These are phyloP conservation scores for Cosmorhoe ocellata DNA, from an alignment of 2,888 invertebrate species.

Conservation along the genomic window DNA sequence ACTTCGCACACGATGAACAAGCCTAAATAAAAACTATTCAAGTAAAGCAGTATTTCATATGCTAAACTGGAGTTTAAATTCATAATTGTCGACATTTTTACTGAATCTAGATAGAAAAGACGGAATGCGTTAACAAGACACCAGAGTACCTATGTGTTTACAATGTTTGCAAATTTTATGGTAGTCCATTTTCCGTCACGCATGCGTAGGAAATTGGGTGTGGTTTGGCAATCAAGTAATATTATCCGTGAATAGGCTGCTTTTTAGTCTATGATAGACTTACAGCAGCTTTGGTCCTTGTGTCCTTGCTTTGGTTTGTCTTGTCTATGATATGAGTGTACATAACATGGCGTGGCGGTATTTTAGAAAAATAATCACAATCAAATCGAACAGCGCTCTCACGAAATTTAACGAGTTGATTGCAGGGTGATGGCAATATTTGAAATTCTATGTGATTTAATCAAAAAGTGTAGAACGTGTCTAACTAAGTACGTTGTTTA, in stretches of 20 bases:
- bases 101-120: background rate
- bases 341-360: too few relatives aligned
- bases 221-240: background rate
- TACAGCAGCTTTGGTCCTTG: too few relatives aligned
- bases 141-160: background rate
- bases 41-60: conserved; percentile 91
- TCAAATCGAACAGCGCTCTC: too few relatives aligned
- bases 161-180: too few relatives aligned
- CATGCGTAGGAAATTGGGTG: background rate
- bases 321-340: too few relatives aligned
- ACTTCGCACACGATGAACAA: conserved; percentile 92
- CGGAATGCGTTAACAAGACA: background rate
- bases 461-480: too few relatives aligned
- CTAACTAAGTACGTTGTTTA: too few relatives aligned
- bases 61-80: conserved; percentile 89
- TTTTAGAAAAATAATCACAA: too few relatives aligned
- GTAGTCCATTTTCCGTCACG: background rate
- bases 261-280: background rate
- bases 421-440: too few relatives aligned
- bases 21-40: conserved; percentile 93
- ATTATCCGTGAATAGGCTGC: background rate
- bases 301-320: too few relatives aligned
- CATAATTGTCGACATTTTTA: conserved; percentile 67
- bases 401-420: too few relatives aligned
- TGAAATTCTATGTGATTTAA: too few relatives aligned